A percentile compares a stretch with the other conserved stretches of the same genome.
Evolutionary conservation across 2,113 vertebrate species (phyloP).

Genomic region (Vicugna pacos): DNA sequence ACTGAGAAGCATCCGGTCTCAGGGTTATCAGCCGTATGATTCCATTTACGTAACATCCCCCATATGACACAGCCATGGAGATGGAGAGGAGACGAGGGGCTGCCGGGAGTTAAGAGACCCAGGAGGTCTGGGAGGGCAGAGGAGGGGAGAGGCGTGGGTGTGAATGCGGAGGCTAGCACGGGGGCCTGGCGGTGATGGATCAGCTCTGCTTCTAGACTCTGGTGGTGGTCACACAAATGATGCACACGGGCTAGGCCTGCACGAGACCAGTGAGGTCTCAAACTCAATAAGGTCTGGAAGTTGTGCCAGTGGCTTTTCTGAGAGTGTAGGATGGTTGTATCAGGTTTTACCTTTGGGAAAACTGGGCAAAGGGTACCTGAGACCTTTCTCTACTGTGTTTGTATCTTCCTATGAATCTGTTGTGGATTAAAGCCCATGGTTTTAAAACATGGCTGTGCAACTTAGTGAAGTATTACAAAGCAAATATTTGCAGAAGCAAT

Average conservation of each 20-base stretch:
- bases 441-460: not conserved
- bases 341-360: not conserved
- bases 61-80: not conserved
- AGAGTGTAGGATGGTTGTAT: fast-evolving
- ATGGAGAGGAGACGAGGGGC: not conserved
- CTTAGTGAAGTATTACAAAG: not conserved
- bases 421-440: not conserved
- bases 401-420: not conserved
- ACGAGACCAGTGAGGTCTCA: not conserved
- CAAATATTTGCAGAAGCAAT: not conserved
- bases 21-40: not conserved
- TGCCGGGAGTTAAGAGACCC: not conserved
- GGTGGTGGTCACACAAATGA: not conserved
- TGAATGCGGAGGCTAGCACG: no score
- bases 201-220: not conserved
- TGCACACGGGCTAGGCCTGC: fast-evolving
- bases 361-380: not conserved
- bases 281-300: not conserved
- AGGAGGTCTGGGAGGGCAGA: not conserved
- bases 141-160: fast-evolving
- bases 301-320: not conserved
- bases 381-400: not conserved
- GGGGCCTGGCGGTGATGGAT: fast-evolving
- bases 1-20: not conserved
- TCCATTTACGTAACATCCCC: not conserved